A percentile compares a stretch with the other conserved stretches of the same genome.
phyloP scores from a whole-genome alignment of 2,113 vertebrate genomes.

The Thalassarche chlororhynchos region DNA sequence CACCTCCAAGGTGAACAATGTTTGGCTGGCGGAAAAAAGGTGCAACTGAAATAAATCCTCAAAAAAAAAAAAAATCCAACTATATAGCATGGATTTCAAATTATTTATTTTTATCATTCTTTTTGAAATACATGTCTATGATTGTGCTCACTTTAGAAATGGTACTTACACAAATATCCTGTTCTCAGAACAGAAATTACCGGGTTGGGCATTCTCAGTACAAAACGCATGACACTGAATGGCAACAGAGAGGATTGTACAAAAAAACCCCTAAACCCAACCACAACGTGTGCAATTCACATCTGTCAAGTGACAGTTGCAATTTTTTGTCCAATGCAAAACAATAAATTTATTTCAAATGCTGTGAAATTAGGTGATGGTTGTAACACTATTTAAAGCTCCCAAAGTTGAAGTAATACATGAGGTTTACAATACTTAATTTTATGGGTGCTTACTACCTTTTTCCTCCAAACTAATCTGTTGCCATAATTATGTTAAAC shows the following conservation, averaged over 20 bases:
- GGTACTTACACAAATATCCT: background rate
- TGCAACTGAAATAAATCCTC: background rate
- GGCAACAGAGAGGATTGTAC: background rate
- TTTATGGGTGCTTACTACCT: background rate
- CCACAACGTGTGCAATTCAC: background rate
- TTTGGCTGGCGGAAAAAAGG: background rate
- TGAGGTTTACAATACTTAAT: background rate
- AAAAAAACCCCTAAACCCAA: background rate
- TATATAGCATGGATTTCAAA: background rate
- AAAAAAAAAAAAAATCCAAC: background rate
- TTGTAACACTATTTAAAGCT: background rate
- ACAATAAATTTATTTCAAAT: background rate
- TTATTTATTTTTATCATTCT: conserved; percentile 5
- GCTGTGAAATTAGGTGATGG: background rate
- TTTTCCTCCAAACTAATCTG: background rate
- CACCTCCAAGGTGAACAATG: accelerated
- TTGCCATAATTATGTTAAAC: background rate
- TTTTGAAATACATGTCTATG: background rate
- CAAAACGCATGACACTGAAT: background rate
- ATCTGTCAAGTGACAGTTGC: background rate
- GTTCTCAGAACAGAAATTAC: background rate
- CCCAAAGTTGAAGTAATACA: background rate
- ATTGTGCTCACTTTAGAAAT: background rate
- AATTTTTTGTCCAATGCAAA: background rate
- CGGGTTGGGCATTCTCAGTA: background rate